Base-by-base conservation (phyloP, 1,140 invertebrate genomes). In the Drosophila murphyi region DNA sequence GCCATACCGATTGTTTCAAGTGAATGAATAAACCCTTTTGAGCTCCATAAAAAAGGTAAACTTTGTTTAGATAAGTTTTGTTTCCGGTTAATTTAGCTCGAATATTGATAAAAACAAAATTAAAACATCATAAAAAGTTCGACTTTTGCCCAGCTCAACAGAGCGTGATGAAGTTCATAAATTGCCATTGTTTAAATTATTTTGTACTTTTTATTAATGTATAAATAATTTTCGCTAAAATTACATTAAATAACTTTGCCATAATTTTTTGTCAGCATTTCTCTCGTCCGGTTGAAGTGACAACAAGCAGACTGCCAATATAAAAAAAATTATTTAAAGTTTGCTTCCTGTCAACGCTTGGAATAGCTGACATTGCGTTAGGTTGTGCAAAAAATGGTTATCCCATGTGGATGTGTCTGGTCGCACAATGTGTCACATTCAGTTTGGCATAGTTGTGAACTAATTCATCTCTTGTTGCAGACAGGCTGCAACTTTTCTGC, bases 401-500 rank as follows among this genome's bases (percentile, higher is more conserved):
- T 43, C 10, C 39, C 32, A 54, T 37, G 57, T n/a, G 39, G 45
- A 39, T 28, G 43, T 12, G 31, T 54, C 12, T 54, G 43, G 56
- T 8, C 47, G 60, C n/a, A 3, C 39, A 60, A 76, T 47, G 45
- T 67, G 78, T 62, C 78, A 72, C 61, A 68, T 61, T 71, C 60
- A 64, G 70, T 56, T 80, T 69, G 57, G 67, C 51, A 68, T 41
- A 60, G 56, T 60, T 43, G 3, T n/a, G 39, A 4, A n/a, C 39
- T n/a, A 43, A 43, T n/a, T 64, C 67, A 12, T 47, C 6, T 20
- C 7, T 12, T 4, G n/a, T 51, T 67, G 68, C 59, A 77, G 60
- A 72, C 74, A 57, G 72, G 47, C 61, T 78, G 61, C 76, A 64
- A 67, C 64, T 76, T 68, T 86, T 82, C 81, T 83, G 90, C 82